Percentiles rank a stretch among this genome's conserved stretches.
Conservation (phyloP, 1,140 invertebrate genomes). For the Helicoverpa zea region DNA sequence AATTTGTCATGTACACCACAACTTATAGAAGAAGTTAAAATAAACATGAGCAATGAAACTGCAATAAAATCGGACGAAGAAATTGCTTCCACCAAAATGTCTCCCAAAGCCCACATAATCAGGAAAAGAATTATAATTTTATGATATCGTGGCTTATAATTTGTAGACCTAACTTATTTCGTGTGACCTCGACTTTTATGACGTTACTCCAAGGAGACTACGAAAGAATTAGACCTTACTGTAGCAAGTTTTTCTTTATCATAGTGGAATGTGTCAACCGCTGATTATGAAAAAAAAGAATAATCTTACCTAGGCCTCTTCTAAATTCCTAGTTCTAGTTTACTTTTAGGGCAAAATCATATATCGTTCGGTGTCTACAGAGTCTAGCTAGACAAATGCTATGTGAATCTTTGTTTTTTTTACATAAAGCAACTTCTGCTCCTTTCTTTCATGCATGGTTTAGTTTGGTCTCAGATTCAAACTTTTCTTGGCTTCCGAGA, state of each 20-base stretch:
- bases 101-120: conserved; percentile 29
- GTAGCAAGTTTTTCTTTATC: conserved; percentile 6
- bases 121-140: conserved; percentile 47
- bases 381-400: no score
- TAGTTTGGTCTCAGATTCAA: no score
- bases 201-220: conserved; percentile 13
- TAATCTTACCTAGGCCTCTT: not conserved
- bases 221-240: conserved; percentile 1
- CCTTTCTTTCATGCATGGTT: no score
- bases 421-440: no score
- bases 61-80: not conserved
- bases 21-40: not conserved
- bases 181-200: conserved; percentile 26
- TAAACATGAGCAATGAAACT: not conserved
- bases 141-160: conserved; percentile 36
- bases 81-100: not conserved
- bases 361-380: not conserved
- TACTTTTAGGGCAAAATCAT: not conserved
- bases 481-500: no score
- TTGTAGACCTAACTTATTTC: conserved; percentile 27
- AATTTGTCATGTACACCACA: no score
- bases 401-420: no score
- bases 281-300: conserved; percentile 8
- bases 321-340: not conserved
- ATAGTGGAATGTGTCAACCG: not conserved